Base-by-base conservation (phyloP, 2,797 vertebrate species). In the Syngnathus rostellatus region DNA sequence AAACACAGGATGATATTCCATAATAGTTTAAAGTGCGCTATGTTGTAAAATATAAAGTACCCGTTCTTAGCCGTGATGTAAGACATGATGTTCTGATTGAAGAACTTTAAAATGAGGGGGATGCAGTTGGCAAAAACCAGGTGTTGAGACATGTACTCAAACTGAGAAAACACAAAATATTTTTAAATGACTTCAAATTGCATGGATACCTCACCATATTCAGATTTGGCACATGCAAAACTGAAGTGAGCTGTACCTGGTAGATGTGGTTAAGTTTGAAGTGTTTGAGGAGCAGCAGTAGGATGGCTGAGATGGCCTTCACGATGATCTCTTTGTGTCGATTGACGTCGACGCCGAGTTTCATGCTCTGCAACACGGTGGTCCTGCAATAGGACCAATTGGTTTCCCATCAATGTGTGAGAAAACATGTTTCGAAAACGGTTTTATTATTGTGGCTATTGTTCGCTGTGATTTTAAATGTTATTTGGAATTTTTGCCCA, bases 51-150 rank as follows among this genome's bases (percentile, higher is more conserved):
- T 53, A 43, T 53, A 40, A 58, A 45, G 53, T 81, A 98, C 97
- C 97, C 94, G 86, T 98, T 99, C 86, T 98, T 99, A 68, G 96
- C 96, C n/a, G 95, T 98, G 86, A 99, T 99, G 87, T 99, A 99
- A 39, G 97, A 98, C 95, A 99, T 99, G 83, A 99, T 99, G 89
- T 98, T 99, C 89, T 99, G 97, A 90, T 99, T 99, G 91, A 99
- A 99, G 89, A 99, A 99, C 90, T 99, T 99, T 21, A 99, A 88
- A 74, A 99, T 98, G 82, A 99, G 94, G 0, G 97, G 97, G 76
- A 99, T 99, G 77, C 97, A 99, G 89, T 99, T 99, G 77, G 97
- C 97, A 69, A 99, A 99, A 64, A 99, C 97, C 77, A 99, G 85
- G 70, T 99, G 97, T 77, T 99, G 96, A 68, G 97, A 95, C 95